Evolutionary conservation across 2,888 invertebrate species (phyloP).

Genomic region (Stegophylla sp.): DNA sequence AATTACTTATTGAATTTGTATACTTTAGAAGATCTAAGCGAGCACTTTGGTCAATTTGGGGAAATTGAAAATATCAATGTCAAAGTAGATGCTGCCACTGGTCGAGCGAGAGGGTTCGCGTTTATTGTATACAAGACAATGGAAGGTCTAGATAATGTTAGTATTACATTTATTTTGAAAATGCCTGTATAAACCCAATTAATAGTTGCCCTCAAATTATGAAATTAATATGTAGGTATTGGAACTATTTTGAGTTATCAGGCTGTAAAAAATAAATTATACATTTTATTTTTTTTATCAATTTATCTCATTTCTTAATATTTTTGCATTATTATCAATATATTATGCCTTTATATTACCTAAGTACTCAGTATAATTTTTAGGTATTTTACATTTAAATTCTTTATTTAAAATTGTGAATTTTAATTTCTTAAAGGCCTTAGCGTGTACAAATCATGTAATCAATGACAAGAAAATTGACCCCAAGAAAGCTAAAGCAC

Average conservation of each 20-base stretch:
- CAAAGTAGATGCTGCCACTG: slow-evolving; percentile 94
- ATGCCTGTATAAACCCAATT: not conserved
- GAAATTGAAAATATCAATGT: slow-evolving; percentile 96
- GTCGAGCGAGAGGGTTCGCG: slow-evolving; percentile 93
- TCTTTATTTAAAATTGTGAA: not conserved
- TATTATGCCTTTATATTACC: too few species aligned
- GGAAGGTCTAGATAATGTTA: slow-evolving; percentile 89
- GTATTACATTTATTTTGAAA: not conserved
- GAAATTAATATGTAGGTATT: not conserved
- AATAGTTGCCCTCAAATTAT: not conserved
- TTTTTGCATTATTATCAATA: not conserved
- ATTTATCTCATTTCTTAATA: not conserved
- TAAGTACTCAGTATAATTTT: not conserved
- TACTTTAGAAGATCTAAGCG: slow-evolving; percentile 88
- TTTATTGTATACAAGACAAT: slow-evolving; percentile 92
- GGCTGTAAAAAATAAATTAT: too few species aligned
- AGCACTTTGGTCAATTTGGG: slow-evolving; percentile 92
- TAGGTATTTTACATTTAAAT: not conserved
- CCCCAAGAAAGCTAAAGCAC: slow-evolving; percentile 93
- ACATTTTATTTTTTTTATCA: not conserved
- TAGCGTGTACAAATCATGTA: slow-evolving; percentile 84
- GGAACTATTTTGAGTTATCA: not conserved
- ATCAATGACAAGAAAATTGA: slow-evolving; percentile 96
- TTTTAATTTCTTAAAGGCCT: slow-evolving; percentile 65
- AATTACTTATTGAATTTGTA: slow-evolving; percentile 64